phyloP scores from a whole-genome alignment of 2,797 vertebrate genomes.

The Microchirus variegatus region DNA sequence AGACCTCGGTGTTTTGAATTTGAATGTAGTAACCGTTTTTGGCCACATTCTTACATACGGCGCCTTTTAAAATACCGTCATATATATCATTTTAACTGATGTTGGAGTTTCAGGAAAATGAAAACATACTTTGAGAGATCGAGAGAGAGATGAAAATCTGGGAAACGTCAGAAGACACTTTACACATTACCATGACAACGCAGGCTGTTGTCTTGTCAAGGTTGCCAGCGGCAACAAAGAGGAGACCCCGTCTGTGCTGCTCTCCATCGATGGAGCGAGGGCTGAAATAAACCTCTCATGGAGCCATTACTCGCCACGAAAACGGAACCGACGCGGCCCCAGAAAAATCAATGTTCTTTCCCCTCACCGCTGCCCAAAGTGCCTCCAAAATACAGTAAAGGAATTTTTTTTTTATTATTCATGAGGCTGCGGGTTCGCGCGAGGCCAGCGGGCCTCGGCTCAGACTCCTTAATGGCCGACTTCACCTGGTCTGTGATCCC shows the following conservation, averaged over 20 bases:
- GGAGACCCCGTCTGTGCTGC: slow-evolving; percentile 31
- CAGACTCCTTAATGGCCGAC: slow-evolving; percentile 64
- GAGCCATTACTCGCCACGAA: slow-evolving; percentile 25
- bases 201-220: slow-evolving; percentile 56
- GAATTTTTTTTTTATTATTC: slow-evolving; percentile 70
- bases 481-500: slow-evolving; percentile 56
- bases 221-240: slow-evolving; percentile 28
- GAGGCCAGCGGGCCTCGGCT: slow-evolving; percentile 49
- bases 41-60: no score
- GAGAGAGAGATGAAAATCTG: slow-evolving; percentile 54
- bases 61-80: no score
- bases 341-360: slow-evolving; percentile 58
- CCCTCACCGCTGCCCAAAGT: slow-evolving; percentile 45
- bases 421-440: slow-evolving; percentile 67
- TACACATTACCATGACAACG: slow-evolving; percentile 68
- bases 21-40: no score
- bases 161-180: slow-evolving; percentile 67
- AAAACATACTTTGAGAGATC: slow-evolving; percentile 49
- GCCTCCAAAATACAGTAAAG: slow-evolving; percentile 73
- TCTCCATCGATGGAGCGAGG: slow-evolving; percentile 30
- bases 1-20: no score
- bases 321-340: slow-evolving; percentile 35
- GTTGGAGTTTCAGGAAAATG: slow-evolving; percentile 47
- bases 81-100: neutral
- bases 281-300: slow-evolving; percentile 43